Evolutionary conservation across 2,797 vertebrate genomes (phyloP).

Genomic region (Somateria mollissima): DNA sequence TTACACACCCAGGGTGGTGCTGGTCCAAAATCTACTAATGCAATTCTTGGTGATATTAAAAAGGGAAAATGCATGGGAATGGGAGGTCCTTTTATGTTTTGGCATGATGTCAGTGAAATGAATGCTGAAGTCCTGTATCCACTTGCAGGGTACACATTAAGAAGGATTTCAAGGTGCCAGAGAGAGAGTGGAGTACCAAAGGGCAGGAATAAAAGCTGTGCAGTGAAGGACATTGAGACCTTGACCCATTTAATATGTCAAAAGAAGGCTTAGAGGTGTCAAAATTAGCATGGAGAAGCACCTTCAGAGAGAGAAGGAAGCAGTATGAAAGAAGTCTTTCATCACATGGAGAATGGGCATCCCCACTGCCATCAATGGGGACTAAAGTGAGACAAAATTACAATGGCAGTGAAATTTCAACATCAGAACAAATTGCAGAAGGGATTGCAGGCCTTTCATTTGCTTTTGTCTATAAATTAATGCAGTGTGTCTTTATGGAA

Average conservation of each 20-base stretch:
- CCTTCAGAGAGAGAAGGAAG: not conserved
- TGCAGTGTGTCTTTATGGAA: not conserved
- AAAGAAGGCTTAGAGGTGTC: not conserved
- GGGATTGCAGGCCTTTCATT: not conserved
- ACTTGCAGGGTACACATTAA: not conserved
- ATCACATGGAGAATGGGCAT: not conserved
- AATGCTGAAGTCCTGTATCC: not conserved
- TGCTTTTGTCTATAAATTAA: not conserved
- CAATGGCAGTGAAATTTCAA: not conserved
- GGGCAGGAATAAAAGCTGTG: not conserved
- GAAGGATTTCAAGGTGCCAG: not conserved
- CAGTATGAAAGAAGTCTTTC: not conserved
- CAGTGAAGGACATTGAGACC: not conserved
- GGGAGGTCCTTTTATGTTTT: not conserved
- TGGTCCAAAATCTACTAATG: not conserved
- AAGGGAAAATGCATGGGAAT: not conserved
- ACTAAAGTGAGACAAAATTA: not conserved
- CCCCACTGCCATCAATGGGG: not conserved
- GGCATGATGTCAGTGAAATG: not conserved
- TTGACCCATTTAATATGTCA: not conserved
- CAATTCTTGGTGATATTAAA: not conserved
- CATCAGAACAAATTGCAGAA: not conserved
- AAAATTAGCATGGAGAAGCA: not conserved
- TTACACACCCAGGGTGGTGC: not conserved
- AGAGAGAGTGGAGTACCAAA: not conserved